phyloP scores from a whole-genome alignment of 2,797 vertebrate genomes.

The Lophius americanus region DNA sequence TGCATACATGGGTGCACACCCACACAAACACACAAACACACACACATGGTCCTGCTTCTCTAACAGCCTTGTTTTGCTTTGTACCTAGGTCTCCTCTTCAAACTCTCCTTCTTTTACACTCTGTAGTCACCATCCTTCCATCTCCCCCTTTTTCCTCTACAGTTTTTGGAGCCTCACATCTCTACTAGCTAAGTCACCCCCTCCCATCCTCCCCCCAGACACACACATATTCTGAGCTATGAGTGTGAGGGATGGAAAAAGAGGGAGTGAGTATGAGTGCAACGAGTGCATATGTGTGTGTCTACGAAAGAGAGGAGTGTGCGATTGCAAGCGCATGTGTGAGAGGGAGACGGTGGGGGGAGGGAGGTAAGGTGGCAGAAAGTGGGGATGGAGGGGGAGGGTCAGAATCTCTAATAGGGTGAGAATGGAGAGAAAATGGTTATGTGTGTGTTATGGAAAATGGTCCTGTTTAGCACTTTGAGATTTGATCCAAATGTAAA shows the following conservation, averaged over 20 bases:
- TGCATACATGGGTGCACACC: slow-evolving; percentile 7
- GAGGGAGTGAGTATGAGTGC: slow-evolving; percentile 66
- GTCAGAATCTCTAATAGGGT: slow-evolving; percentile 82
- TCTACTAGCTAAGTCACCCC: slow-evolving; percentile 61
- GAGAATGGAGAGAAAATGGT: slow-evolving; percentile 75
- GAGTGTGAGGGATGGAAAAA: slow-evolving; percentile 64
- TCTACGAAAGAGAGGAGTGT: slow-evolving; percentile 10
- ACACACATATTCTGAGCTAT: slow-evolving; percentile 62
- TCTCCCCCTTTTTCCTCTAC: slow-evolving; percentile 62
- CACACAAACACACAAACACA: slow-evolving; percentile 22
- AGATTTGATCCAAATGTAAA: no score
- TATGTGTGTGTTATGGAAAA: no score
- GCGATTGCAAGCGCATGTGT: slow-evolving; percentile 29
- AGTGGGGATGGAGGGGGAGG: slow-evolving; percentile 80
- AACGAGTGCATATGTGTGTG: slow-evolving; percentile 64
- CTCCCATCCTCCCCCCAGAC: slow-evolving; percentile 29
- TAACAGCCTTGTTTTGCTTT: slow-evolving; percentile 51
- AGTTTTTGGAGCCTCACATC: slow-evolving; percentile 74
- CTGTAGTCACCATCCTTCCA: slow-evolving; percentile 60
- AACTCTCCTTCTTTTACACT: slow-evolving; percentile 62
- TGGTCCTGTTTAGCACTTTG: no score
- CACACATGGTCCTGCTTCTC: slow-evolving; percentile 15
- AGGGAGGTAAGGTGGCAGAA: slow-evolving; percentile 67
- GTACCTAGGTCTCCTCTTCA: slow-evolving; percentile 44
- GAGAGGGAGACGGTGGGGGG: slow-evolving; percentile 46